Evolutionary conservation across 2,888 invertebrate genomes (phyloP), one percentile per base, ranked within the genome.

Genomic region (Hyposoter didymator): DNA sequence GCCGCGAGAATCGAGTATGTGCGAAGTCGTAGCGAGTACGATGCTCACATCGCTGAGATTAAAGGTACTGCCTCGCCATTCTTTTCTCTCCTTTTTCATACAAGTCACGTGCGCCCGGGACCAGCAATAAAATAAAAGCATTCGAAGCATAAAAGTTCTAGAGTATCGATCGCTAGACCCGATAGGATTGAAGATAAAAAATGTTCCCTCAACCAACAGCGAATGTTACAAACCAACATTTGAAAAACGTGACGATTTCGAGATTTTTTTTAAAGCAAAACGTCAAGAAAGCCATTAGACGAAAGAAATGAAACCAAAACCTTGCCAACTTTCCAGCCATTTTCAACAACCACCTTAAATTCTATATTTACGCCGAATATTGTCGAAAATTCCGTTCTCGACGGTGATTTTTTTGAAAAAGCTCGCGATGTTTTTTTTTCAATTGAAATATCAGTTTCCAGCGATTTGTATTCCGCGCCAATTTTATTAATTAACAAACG

Each of bases 11-110:
- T 96, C 94, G 97, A 97, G 89, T 97, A 96, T 91, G 95, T 96
- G 88, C 95, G 97, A 92, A 97, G 97, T 94, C 96, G 96, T 93
- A 97, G 97, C 91, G 97, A 97, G 94, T 98, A 97, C 94, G 98
- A 98, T 94, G 96, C 97, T 80, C 98, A 98, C 94, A 98, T 98
- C 93, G 97, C 96, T 90, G 96, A 97, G 94, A 97, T 97, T 93
- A 96, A 97, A 97, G 97, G 98, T 98, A 86, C 32, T 32, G 32
- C n/a, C 32, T 64, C 39, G 12, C 10, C 1, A 8, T 59, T 35
- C 17, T 69, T 70, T 45, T 22, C 12, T 74, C 17, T 74, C 32
- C 2, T 19, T 62, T 45, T 47, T 32, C 14, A 7, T 4, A n/a
- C 3, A 39, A 39, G 0, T 39, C 39, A 5, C 8, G n/a, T 28